A percentile compares a stretch with the other conserved stretches of the same genome.
These are phyloP conservation scores for Molorchus minor DNA, from an alignment of 2,888 invertebrate genomes.

Conservation along the genomic window DNA sequence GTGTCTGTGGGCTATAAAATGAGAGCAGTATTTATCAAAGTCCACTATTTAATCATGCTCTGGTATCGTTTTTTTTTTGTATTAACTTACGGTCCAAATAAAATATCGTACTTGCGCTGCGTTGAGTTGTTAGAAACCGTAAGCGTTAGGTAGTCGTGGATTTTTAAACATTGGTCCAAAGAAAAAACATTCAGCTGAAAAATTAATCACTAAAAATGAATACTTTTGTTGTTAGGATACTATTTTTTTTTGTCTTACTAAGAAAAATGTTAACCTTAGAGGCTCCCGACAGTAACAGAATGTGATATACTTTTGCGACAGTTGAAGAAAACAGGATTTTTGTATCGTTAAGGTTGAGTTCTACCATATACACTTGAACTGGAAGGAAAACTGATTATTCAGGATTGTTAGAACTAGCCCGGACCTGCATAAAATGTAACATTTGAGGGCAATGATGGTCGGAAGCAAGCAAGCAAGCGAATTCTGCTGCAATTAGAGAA, in stretches of 20 bases:
- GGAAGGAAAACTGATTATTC: too few species aligned
- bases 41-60: conserved; percentile 59
- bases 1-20: conserved; percentile 57
- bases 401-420: too few species aligned
- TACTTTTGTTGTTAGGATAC: too few species aligned
- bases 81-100: conserved; percentile 43
- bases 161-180: conserved; percentile 21
- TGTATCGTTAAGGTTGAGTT: neutral
- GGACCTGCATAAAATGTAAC: neutral
- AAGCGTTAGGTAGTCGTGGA: conserved; percentile 29
- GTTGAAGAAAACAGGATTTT: neutral
- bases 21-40: conserved; percentile 58
- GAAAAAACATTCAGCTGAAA: conserved; percentile 7
- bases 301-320: too few species aligned
- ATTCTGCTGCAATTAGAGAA: conserved; percentile 1
- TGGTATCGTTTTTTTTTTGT: conserved; percentile 57
- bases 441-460: neutral
- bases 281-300: too few species aligned
- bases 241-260: too few species aligned
- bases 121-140: conserved; percentile 34
- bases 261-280: too few species aligned
- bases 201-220: too few species aligned
- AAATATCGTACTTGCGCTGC: conserved; percentile 32
- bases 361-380: neutral
- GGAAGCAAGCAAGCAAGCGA: neutral